phyloP scores from a whole-genome alignment of 2,797 vertebrate species.

The Smutsia temminckii region DNA sequence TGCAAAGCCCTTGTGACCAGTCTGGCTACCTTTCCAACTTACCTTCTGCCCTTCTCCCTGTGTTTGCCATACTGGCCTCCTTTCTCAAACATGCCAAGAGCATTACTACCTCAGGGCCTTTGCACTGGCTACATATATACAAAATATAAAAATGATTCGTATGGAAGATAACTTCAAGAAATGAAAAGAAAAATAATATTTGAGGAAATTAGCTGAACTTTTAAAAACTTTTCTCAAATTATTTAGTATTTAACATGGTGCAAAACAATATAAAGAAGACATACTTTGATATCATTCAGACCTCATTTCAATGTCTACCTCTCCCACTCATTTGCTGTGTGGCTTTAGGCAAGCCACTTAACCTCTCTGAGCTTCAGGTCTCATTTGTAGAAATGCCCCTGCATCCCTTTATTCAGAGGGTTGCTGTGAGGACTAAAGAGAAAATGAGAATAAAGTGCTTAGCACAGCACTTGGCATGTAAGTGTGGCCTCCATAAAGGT shows the following conservation, averaged over 20 bases:
- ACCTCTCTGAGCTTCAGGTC: not conserved
- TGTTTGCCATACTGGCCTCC: not conserved
- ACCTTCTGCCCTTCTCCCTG: not conserved
- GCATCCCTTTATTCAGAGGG: not conserved
- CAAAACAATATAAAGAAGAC: not conserved
- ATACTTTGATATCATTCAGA: rapidly evolving
- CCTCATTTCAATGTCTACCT: not conserved
- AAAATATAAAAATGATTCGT: not conserved
- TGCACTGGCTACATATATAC: not conserved
- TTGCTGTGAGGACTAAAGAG: not conserved
- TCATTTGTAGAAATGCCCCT: not conserved
- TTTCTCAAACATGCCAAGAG: not conserved
- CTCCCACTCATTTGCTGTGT: not conserved
- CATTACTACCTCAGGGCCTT: not conserved
- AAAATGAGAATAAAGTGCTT: not conserved
- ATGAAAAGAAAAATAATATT: not conserved
- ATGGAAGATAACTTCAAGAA: not conserved
- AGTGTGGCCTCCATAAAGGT: not conserved
- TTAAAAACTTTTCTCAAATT: not conserved
- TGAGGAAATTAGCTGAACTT: not conserved
- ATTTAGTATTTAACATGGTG: not conserved
- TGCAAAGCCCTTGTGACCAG: not conserved
- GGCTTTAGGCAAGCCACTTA: not conserved
- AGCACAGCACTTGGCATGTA: not conserved
- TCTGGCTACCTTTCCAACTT: not conserved